These are phyloP conservation scores for Tamandua tetradactyla DNA, from an alignment of 2,797 vertebrate genomes.

Conservation along the genomic window DNA sequence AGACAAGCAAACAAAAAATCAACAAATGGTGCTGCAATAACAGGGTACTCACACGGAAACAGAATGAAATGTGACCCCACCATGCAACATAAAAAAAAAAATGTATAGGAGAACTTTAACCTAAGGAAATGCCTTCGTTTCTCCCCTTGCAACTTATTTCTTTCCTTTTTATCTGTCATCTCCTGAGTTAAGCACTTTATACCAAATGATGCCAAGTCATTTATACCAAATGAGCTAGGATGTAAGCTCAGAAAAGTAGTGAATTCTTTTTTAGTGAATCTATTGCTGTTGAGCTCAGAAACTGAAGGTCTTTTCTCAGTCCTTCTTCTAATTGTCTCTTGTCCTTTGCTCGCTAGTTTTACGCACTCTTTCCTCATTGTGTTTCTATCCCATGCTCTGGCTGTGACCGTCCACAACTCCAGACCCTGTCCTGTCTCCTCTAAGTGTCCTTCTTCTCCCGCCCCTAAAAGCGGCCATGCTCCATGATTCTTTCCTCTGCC, in stretches of 20 bases:
- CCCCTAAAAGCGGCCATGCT: not conserved
- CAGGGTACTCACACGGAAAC: too few relatives aligned
- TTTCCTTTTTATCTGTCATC: too few relatives aligned
- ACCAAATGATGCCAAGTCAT: too few relatives aligned
- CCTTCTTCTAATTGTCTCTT: not conserved
- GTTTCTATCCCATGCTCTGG: not conserved
- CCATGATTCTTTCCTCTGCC: not conserved
- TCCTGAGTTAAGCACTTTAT: not conserved
- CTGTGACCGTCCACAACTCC: not conserved
- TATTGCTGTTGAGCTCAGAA: not conserved
- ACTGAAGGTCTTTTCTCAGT: not conserved
- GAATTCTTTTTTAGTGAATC: too few relatives aligned
- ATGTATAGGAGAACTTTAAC: not conserved
- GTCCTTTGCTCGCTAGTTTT: not conserved
- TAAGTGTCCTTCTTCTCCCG: not conserved
- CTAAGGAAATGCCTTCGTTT: not conserved
- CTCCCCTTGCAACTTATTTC: not conserved
- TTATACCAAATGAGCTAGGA: not conserved
- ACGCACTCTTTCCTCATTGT: not conserved
- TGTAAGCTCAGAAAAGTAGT: too few relatives aligned
- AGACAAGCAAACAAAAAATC: too few relatives aligned
- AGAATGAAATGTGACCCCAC: too few relatives aligned
- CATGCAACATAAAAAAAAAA: too few relatives aligned
- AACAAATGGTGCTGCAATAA: too few relatives aligned
- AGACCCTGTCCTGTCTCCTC: not conserved